Evolutionary conservation across 2,888 invertebrate species (phyloP).

Genomic region (Yponomeuta sedellus): DNA sequence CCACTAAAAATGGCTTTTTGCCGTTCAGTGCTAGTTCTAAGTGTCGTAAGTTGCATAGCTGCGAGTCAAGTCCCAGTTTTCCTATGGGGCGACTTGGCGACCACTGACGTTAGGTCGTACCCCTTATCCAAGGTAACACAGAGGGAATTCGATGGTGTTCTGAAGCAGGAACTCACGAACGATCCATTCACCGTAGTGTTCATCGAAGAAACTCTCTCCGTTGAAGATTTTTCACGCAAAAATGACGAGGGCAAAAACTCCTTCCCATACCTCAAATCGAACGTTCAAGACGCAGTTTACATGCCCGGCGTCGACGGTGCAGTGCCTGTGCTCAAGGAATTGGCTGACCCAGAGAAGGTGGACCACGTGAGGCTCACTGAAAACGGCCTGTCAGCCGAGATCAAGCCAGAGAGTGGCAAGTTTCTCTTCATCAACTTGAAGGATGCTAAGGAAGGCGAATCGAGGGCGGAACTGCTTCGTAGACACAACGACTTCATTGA

Average conservation of each 20-base stretch:
- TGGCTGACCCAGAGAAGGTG: constrained; percentile 54
- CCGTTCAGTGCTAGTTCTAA: constrained; percentile 62
- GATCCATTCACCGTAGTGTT: constrained; percentile 69
- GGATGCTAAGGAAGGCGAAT: constrained; percentile 75
- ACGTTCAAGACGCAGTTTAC: constrained; percentile 62
- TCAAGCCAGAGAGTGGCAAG: constrained; percentile 58
- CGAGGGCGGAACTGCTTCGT: constrained; percentile 70
- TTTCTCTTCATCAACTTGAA: constrained; percentile 75
- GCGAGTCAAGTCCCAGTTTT: constrained; percentile 75
- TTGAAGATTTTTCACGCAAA: constrained; percentile 76
- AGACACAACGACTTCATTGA: constrained; percentile 79
- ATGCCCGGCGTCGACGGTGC: constrained; percentile 80
- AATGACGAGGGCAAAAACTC: constrained; percentile 51
- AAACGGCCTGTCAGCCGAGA: constrained; percentile 48
- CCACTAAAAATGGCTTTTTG: constrained; percentile 59
- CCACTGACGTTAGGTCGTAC: constrained; percentile 37
- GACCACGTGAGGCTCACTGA: constrained; percentile 56
- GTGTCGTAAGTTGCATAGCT: constrained; percentile 42
- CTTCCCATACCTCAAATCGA: constrained; percentile 53
- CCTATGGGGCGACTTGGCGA: constrained; percentile 71
- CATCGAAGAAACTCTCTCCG: constrained; percentile 71
- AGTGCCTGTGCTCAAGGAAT: constrained; percentile 67
- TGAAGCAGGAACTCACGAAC: constrained; percentile 49
- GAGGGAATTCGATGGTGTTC: constrained; percentile 47
- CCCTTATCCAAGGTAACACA: constrained; percentile 46